Evolutionary conservation across 2,113 vertebrate genomes (phyloP).

Genomic region (Pao palembangensis): DNA sequence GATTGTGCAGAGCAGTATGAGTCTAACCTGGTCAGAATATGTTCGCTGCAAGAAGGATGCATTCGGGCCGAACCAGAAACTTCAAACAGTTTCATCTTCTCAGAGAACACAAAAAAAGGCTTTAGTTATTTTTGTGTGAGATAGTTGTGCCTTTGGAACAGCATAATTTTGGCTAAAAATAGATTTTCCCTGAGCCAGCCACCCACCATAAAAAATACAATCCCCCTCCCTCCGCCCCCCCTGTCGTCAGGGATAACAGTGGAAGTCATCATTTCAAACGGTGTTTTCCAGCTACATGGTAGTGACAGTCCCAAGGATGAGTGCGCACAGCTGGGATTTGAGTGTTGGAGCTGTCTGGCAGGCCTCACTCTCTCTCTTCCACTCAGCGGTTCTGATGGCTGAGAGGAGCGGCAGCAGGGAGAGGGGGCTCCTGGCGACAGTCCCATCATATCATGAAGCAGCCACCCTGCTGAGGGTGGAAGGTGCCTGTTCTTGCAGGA

Average conservation of each 20-base stretch:
- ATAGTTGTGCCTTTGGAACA: not conserved
- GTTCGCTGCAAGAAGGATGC: conserved; percentile 36
- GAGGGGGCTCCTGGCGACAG: conserved; percentile 40
- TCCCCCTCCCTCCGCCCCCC: not conserved
- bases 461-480: conserved; percentile 31
- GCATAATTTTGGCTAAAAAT: not conserved
- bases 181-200: too few species aligned
- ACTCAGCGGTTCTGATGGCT: conserved; percentile 9
- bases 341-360: conserved; percentile 42
- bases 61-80: conserved; percentile 46
- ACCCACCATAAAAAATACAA: conserved; percentile 12
- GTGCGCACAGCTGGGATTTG: conserved; percentile 38
- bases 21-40: conserved; percentile 26
- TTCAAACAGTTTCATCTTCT: not conserved
- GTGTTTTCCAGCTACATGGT: conserved; percentile 35
- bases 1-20: conserved; percentile 25
- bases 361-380: conserved; percentile 39
- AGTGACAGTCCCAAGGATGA: conserved; percentile 34
- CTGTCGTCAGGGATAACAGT: conserved; percentile 44
- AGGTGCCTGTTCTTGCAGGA: conserved; percentile 27
- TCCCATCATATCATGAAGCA: conserved; percentile 47
- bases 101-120: not conserved
- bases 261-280: conserved; percentile 48
- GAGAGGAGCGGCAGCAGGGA: conserved; percentile 22
- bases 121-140: not conserved